Percentiles rank a stretch among this genome's conserved stretches.
phyloP scores from a whole-genome alignment of 2,888 invertebrate species.

The Emmelina monodactyla region DNA sequence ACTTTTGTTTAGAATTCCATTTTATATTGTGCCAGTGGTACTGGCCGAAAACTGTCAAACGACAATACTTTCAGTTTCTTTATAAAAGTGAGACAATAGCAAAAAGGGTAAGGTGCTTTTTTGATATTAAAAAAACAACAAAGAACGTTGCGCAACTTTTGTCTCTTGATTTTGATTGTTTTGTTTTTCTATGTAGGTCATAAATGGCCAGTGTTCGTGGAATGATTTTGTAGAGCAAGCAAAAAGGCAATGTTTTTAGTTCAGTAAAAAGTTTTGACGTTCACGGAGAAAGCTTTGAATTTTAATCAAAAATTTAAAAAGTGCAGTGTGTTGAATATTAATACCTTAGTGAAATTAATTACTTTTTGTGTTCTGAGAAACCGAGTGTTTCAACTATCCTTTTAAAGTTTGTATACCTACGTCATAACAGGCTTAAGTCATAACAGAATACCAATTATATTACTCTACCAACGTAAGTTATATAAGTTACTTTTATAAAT shows the following conservation, averaged over 20 bases:
- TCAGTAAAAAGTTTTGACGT: slow-evolving; percentile 24
- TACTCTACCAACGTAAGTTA: no score
- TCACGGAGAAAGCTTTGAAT: no score
- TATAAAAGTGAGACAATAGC: slow-evolving; percentile 45
- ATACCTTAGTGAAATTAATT: no score
- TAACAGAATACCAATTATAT: no score
- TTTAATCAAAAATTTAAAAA: no score
- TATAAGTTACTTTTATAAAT: no score
- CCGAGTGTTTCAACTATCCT: no score
- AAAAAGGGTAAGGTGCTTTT: slow-evolving; percentile 52
- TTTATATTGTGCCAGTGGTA: slow-evolving; percentile 55
- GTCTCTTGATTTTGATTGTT: slow-evolving; percentile 23
- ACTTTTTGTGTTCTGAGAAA: no score
- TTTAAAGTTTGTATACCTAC: no score
- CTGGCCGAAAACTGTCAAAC: slow-evolving; percentile 30
- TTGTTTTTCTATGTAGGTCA: slow-evolving; percentile 8
- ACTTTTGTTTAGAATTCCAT: slow-evolving; percentile 57
- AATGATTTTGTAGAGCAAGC: slow-evolving; percentile 21
- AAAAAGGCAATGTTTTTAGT: slow-evolving; percentile 29
- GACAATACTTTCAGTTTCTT: slow-evolving; percentile 65
- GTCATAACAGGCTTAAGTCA: no score
- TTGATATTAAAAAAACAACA: slow-evolving; percentile 42
- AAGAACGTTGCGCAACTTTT: slow-evolving; percentile 37
- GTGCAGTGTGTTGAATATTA: no score
- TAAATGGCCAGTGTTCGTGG: slow-evolving; percentile 21